Percentiles rank a stretch among this genome's conserved stretches.
These are phyloP conservation scores for Polydrusus pterygomalis DNA, from an alignment of 2,888 invertebrate genomes.

Conservation along the genomic window DNA sequence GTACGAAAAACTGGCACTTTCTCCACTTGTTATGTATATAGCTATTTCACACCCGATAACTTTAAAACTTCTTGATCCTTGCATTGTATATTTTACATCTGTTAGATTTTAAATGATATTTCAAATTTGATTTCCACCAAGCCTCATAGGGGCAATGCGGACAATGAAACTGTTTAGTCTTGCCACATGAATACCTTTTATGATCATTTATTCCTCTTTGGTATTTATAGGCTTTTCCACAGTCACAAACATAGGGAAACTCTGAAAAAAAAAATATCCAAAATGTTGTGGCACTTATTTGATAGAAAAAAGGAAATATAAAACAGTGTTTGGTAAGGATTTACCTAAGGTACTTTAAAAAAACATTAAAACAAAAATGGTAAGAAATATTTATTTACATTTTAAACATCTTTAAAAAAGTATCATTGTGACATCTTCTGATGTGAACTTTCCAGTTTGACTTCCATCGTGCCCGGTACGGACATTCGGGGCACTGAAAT, in stretches of 20 bases:
- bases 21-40: too few species aligned
- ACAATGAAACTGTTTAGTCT: neutral
- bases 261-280: too few species aligned
- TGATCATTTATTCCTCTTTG: neutral
- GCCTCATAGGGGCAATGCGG: constrained; percentile 1
- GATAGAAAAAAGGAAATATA: too few species aligned
- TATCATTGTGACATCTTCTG: neutral
- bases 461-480: constrained; percentile 46
- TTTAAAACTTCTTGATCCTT: neutral
- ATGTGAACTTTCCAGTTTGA: constrained; percentile 31
- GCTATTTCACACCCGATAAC: too few species aligned
- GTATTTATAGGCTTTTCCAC: neutral
- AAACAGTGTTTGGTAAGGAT: too few species aligned
- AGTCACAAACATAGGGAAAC: too few species aligned
- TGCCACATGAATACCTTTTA: constrained; percentile 1
- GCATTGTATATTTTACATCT: neutral
- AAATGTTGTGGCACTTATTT: too few species aligned
- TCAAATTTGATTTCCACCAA: neutral
- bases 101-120: neutral
- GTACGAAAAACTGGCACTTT: too few species aligned
- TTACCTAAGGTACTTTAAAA: too few species aligned
- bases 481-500: constrained; percentile 58
- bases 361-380: neutral
- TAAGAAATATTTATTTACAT: neutral
- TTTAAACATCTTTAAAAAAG: neutral